These are phyloP conservation scores for Pyrochroa serraticornis DNA, from an alignment of 2,888 invertebrate genomes.

Conservation along the genomic window DNA sequence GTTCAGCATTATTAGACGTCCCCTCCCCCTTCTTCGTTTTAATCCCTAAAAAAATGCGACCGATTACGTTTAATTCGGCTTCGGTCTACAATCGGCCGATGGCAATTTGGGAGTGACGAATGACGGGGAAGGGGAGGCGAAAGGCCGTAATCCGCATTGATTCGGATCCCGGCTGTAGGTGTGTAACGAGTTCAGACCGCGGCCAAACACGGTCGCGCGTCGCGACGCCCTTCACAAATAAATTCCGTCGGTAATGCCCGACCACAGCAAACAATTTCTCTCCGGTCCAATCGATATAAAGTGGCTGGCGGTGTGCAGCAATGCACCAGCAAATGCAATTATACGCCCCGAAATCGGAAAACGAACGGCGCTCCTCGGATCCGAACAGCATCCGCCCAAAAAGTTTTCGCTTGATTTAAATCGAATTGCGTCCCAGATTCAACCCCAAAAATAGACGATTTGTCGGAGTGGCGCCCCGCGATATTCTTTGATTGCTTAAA, in stretches of 20 bases:
- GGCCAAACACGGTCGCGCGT: slow-evolving; percentile 4
- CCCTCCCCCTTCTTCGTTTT: too few relatives aligned
- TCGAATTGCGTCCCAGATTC: too few relatives aligned
- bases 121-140: neutral
- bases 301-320: slow-evolving; percentile 4
- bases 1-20: too few relatives aligned
- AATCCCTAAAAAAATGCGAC: too few relatives aligned
- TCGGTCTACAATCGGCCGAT: neutral
- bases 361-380: neutral
- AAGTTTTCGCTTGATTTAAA: too few relatives aligned
- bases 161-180: slow-evolving; percentile 9
- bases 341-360: neutral
- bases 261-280: slow-evolving; percentile 19
- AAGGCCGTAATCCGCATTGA: slow-evolving; percentile 10
- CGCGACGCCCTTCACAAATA: slow-evolving; percentile 10
- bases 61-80: too few relatives aligned
- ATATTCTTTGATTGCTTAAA: too few relatives aligned
- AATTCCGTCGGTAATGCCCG: slow-evolving; percentile 12
- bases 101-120: slow-evolving; percentile 9
- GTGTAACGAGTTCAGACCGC: slow-evolving; percentile 7
- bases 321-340: slow-evolving; percentile 6
- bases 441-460: too few relatives aligned
- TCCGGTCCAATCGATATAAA: slow-evolving; percentile 13
- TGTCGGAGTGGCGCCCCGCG: neutral
- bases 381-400: neutral